phyloP scores from a whole-genome alignment of 2,113 vertebrate species.

The Bujurquina vittata region DNA sequence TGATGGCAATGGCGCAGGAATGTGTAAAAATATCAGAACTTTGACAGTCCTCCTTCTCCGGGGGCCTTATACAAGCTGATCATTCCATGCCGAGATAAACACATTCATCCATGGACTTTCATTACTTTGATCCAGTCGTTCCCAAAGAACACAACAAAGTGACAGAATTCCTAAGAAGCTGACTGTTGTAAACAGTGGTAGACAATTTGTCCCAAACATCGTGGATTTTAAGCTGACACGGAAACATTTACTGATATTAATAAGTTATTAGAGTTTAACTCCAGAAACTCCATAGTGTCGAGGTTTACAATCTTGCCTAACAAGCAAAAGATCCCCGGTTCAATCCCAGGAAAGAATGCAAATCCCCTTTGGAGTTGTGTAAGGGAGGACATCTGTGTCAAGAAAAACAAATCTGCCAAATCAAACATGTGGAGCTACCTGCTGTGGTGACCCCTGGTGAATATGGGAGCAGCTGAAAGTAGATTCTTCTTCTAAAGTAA shows the following conservation, averaged over 20 bases:
- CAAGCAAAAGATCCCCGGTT: neutral
- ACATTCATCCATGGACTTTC: neutral
- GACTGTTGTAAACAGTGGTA: neutral
- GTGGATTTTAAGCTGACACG: neutral
- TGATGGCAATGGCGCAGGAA: neutral
- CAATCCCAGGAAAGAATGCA: neutral
- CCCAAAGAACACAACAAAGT: no score
- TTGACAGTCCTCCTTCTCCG: neutral
- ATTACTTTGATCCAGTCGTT: slow-evolving; percentile 1
- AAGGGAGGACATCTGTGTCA: neutral
- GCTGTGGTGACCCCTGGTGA: neutral
- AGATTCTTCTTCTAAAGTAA: neutral
- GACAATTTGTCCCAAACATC: neutral
- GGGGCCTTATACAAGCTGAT: neutral
- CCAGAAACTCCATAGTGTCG: neutral
- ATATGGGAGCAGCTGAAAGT: neutral
- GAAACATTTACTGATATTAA: neutral
- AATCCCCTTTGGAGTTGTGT: neutral
- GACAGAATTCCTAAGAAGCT: neutral
- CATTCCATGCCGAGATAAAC: neutral
- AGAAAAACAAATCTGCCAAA: no score
- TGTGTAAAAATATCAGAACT: neutral
- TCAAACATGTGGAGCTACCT: neutral
- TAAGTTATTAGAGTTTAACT: neutral
- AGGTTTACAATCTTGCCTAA: neutral